Conservation (phyloP, 2,888 invertebrate species). For the Trichacis sp. region DNA sequence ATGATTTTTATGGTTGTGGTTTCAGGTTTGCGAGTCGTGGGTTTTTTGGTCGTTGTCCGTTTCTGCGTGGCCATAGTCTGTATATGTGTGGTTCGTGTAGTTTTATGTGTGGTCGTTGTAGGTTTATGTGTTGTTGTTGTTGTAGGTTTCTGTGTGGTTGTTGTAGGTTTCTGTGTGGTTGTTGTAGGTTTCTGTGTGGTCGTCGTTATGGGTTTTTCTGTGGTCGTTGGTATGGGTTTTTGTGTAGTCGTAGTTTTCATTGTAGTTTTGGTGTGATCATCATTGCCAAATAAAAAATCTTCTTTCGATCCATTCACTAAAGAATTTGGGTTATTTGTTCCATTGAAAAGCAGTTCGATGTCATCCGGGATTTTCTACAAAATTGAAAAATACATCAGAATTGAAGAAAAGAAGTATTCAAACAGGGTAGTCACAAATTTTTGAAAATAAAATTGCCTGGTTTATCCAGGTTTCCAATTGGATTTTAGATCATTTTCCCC, state of each 20-base stretch:
- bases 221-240: not conserved
- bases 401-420: not conserved
- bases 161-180: not conserved
- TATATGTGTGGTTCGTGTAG: not conserved
- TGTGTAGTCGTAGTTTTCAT: not conserved
- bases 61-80: not conserved
- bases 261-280: not conserved
- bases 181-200: not conserved
- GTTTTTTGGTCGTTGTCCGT: not conserved
- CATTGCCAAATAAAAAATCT: not conserved
- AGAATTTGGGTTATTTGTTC: not conserved
- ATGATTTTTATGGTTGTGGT: not conserved
- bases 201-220: not conserved
- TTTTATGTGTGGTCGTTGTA: not conserved
- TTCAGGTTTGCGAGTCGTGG: conserved; percentile 7
- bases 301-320: not conserved
- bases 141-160: not conserved
- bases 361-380: not conserved
- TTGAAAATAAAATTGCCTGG: too few species aligned
- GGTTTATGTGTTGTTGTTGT: not conserved
- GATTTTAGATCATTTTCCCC: too few species aligned
- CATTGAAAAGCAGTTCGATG: not conserved
- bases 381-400: too few species aligned
- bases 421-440: too few species aligned
- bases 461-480: too few species aligned